Conservation (phyloP, 2,797 vertebrate species). For the Bradypodion ventrale region DNA sequence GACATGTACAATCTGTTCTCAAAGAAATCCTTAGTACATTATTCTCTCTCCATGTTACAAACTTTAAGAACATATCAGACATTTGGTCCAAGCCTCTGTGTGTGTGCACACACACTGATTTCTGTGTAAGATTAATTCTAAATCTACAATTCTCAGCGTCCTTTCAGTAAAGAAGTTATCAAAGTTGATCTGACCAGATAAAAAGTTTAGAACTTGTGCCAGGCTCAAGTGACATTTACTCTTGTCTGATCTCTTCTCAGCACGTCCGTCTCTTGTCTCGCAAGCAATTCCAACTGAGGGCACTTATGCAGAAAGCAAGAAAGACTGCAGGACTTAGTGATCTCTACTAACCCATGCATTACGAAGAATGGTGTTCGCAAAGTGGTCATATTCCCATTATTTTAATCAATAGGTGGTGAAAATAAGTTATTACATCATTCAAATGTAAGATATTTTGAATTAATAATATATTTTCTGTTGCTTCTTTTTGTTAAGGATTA, state of each 20-base stretch:
- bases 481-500: slow-evolving; percentile 77
- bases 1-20: background rate
- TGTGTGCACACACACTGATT: too few relatives aligned
- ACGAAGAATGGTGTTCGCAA: slow-evolving; percentile 53
- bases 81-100: background rate
- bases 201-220: background rate
- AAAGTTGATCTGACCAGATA: background rate
- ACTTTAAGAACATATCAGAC: too few relatives aligned
- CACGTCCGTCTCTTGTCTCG: slow-evolving; percentile 96
- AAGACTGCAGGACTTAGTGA: slow-evolving; percentile 98
- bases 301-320: slow-evolving; percentile 98
- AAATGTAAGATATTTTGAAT: slow-evolving; percentile 89
- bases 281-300: slow-evolving; percentile 98
- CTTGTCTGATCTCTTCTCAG: slow-evolving; percentile 70
- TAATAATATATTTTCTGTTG: slow-evolving; percentile 82
- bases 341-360: slow-evolving; percentile 85
- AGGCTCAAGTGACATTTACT: slow-evolving; percentile 3
- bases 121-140: too few relatives aligned
- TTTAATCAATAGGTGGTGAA: slow-evolving; percentile 76
- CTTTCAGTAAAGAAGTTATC: background rate
- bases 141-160: too few relatives aligned
- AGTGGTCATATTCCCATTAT: slow-evolving; percentile 69
- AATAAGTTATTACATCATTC: slow-evolving; percentile 84
- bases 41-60: too few relatives aligned
- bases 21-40: background rate